Percentiles rank a stretch among this genome's conserved stretches.
phyloP scores from a whole-genome alignment of 2,888 invertebrate species.

The Timema cristinae region DNA sequence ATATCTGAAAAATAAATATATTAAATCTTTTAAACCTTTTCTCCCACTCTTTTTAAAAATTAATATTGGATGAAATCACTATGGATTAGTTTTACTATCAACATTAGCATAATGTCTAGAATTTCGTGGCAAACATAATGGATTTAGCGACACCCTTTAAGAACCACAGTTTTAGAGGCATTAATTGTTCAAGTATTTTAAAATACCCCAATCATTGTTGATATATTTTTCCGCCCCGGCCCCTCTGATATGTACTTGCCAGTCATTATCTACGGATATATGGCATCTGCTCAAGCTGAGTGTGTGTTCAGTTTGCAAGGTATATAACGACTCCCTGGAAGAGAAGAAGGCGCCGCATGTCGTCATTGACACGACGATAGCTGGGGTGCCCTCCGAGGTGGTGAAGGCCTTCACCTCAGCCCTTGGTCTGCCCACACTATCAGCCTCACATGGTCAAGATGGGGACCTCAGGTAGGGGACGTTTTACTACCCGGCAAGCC shows the following conservation, averaged over 20 bases:
- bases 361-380: slow-evolving; percentile 76
- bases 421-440: slow-evolving; percentile 75
- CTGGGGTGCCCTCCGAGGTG: slow-evolving; percentile 76
- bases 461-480: slow-evolving; percentile 58
- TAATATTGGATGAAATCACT: no score
- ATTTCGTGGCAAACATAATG: no score
- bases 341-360: slow-evolving; percentile 69
- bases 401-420: slow-evolving; percentile 80
- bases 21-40: no score
- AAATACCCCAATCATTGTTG: background rate
- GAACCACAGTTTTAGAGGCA: no score
- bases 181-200: background rate
- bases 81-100: no score
- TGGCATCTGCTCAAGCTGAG: background rate
- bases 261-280: no score
- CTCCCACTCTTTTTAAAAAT: no score
- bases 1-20: no score
- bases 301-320: slow-evolving; percentile 60
- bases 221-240: background rate
- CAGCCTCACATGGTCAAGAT: slow-evolving; percentile 79
- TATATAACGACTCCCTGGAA: slow-evolving; percentile 62
- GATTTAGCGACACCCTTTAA: no score
- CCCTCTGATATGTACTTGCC: no score
- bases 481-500: no score
- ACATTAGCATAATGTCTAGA: no score